Conservation (phyloP, 2,113 vertebrate genomes). For the Tupaia tana region DNA sequence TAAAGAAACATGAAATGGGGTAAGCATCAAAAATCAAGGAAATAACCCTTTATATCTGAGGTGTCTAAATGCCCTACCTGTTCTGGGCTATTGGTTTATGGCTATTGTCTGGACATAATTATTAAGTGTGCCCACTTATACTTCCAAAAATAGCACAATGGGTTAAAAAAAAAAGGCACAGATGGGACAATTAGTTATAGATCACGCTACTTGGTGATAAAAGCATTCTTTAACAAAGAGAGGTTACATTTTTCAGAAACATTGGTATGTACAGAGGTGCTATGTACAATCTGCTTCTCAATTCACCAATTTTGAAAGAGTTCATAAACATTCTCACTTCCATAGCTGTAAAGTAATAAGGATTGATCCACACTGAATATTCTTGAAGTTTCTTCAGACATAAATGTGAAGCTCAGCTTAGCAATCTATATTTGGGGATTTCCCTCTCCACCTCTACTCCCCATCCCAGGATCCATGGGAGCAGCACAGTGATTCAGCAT, state of each 20-base stretch:
- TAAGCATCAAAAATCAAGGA: slow-evolving; percentile 36
- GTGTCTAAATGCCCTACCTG: not conserved
- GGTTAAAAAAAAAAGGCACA: not conserved
- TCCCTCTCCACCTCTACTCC: slow-evolving; percentile 45
- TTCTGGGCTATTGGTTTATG: not conserved
- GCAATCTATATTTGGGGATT: slow-evolving; percentile 40
- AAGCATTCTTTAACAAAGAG: slow-evolving; percentile 1
- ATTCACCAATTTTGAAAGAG: slow-evolving; percentile 41
- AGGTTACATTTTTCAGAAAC: not conserved
- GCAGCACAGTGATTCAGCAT: slow-evolving; percentile 77
- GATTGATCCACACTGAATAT: not conserved
- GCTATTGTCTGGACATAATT: not conserved
- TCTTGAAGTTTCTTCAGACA: slow-evolving; percentile 33
- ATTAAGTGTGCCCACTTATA: not conserved
- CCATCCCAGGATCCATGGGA: slow-evolving; percentile 1
- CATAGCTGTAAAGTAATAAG: not conserved
- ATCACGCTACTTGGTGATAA: not conserved
- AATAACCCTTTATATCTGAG: not conserved
- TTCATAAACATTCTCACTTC: slow-evolving; percentile 50
- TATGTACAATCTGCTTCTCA: not conserved
- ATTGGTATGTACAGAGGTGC: not conserved
- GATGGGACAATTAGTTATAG: not conserved
- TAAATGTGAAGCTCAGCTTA: slow-evolving; percentile 1
- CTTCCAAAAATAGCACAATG: not conserved
- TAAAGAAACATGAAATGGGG: slow-evolving; percentile 4